A percentile compares a stretch with the other conserved stretches of the same genome.
These are phyloP conservation scores for Alethe castanea DNA, from an alignment of 2,113 vertebrate genomes.

Conservation along the genomic window DNA sequence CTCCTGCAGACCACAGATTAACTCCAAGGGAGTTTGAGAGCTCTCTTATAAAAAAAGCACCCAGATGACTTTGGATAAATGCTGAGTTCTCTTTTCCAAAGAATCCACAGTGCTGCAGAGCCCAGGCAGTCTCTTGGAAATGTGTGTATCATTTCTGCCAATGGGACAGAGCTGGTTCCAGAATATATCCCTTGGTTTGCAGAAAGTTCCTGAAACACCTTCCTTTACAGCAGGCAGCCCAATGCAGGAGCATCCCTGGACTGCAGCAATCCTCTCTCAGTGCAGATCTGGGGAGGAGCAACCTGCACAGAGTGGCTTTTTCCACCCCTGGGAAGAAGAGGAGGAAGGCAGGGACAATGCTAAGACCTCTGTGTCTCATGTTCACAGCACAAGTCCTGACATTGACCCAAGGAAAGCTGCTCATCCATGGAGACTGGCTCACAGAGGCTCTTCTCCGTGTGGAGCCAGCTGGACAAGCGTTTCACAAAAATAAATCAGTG, in stretches of 20 bases:
- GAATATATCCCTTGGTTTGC: neutral
- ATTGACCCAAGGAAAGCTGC: neutral
- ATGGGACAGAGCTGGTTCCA: accelerated
- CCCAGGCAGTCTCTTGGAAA: neutral
- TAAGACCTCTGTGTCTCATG: neutral
- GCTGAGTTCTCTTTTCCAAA: neutral
- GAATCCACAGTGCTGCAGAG: accelerated
- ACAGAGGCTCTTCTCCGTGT: accelerated
- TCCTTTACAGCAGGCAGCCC: neutral
- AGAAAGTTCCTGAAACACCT: neutral
- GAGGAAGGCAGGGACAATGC: accelerated
- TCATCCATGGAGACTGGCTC: neutral
- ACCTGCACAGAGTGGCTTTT: neutral
- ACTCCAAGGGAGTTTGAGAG: neutral
- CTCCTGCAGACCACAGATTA: neutral
- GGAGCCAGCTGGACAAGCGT: accelerated
- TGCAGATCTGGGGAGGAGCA: neutral
- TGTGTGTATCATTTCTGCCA: neutral
- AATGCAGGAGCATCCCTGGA: neutral
- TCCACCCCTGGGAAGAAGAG: neutral
- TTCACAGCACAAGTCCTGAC: accelerated
- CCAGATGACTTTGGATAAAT: neutral
- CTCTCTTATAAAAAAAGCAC: neutral
- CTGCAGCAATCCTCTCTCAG: neutral
- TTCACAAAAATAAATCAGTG: neutral